Conservation (phyloP, 2,888 invertebrate species). For the Frankliniella fusca region DNA sequence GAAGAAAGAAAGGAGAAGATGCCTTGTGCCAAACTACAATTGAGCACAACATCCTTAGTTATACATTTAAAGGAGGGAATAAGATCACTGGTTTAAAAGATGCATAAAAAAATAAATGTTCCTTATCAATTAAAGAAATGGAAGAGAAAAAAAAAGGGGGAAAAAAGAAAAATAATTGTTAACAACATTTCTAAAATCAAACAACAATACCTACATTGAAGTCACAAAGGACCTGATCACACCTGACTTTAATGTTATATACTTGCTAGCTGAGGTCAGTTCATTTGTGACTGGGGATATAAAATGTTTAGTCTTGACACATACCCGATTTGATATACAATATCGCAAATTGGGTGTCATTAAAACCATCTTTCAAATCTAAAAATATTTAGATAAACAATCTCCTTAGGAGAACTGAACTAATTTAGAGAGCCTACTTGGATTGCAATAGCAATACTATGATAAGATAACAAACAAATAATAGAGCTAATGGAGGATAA, state of each 20-base stretch:
- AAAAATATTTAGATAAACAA: background rate
- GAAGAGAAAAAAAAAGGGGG: background rate
- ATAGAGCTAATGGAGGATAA: background rate
- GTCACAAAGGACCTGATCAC: conserved; percentile 23
- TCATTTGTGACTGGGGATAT: background rate
- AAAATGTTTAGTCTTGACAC: background rate
- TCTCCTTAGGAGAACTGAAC: background rate
- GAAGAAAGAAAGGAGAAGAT: too few species aligned
- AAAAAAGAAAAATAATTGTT: background rate
- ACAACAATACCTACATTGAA: background rate
- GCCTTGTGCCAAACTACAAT: background rate
- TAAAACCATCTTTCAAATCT: background rate
- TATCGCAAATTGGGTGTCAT: background rate
- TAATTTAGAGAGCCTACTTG: background rate
- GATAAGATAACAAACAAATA: background rate
- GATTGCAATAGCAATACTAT: background rate
- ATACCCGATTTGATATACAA: background rate
- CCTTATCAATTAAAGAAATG: background rate
- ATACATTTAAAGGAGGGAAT: background rate
- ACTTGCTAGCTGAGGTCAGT: conserved; percentile 15
- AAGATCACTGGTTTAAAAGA: background rate
- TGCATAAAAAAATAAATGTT: background rate
- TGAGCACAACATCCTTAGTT: background rate
- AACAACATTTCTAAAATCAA: background rate
- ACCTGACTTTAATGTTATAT: conserved; percentile 10